Conservation (phyloP, 2,797 vertebrate species). For the Rhynchonycteris naso region DNA sequence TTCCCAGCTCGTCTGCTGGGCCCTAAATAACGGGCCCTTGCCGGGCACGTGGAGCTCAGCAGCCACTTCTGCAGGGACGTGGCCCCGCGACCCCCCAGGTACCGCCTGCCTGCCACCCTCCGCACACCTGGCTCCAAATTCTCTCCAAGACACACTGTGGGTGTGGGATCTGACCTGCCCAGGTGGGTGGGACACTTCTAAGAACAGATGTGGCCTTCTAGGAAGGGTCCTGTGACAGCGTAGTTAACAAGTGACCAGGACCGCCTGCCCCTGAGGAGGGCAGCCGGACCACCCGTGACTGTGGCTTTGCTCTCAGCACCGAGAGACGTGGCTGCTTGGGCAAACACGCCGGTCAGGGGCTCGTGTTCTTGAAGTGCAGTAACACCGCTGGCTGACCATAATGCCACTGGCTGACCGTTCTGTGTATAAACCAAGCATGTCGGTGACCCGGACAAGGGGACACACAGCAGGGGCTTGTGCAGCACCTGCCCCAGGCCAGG, state of each 20-base stretch:
- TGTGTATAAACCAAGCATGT: accelerated
- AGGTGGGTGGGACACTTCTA: background rate
- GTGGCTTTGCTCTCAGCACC: background rate
- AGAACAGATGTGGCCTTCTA: conserved; percentile 35
- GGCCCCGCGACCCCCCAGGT: background rate
- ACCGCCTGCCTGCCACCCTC: background rate
- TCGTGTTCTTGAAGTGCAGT: accelerated
- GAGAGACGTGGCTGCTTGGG: background rate
- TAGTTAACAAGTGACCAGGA: background rate
- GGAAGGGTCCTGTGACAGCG: background rate
- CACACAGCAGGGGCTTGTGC: background rate
- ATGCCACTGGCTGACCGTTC: no score
- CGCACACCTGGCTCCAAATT: background rate
- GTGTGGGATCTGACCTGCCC: background rate
- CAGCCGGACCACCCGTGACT: no score
- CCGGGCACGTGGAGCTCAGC: background rate
- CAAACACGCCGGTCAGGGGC: accelerated
- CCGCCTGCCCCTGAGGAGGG: background rate
- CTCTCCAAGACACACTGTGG: background rate
- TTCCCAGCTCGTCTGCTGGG: conserved; percentile 76
- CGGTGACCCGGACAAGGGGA: background rate
- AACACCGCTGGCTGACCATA: no score
- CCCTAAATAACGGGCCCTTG: background rate
- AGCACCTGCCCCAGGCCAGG: background rate
- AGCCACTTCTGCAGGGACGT: background rate